Evolutionary conservation across 2,888 invertebrate species (phyloP).

Genomic region (Argyresthia albistria): DNA sequence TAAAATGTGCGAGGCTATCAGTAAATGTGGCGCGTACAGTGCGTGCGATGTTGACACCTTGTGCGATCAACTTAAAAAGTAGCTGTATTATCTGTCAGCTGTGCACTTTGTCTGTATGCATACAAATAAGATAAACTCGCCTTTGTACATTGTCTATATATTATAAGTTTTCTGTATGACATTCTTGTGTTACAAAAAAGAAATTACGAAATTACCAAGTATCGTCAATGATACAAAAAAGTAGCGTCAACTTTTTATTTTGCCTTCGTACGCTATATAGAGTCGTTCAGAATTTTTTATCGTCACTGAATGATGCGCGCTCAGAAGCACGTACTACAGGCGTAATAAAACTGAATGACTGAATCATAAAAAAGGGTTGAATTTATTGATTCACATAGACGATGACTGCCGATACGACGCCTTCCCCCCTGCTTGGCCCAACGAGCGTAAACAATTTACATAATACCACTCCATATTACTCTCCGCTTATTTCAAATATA

Average conservation of each 20-base stretch:
- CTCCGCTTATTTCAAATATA: slow-evolving; percentile 15
- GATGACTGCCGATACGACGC: slow-evolving; percentile 15
- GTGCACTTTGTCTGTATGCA: too few relatives aligned
- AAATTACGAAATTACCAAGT: too few relatives aligned
- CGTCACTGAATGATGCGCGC: slow-evolving; percentile 54
- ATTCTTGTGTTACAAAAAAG: too few relatives aligned
- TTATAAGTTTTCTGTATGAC: too few relatives aligned
- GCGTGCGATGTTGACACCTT: too few relatives aligned
- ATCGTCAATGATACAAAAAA: slow-evolving; percentile 20
- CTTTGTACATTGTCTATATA: too few relatives aligned
- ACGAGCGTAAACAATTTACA: slow-evolving; percentile 44
- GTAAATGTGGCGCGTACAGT: too few relatives aligned
- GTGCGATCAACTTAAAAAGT: too few relatives aligned
- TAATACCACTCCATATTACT: slow-evolving; percentile 52
- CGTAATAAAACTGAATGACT: slow-evolving; percentile 60
- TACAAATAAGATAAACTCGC: too few relatives aligned
- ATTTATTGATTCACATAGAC: slow-evolving; percentile 65
- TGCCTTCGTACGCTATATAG: slow-evolving; percentile 37
- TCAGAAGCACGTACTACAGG: slow-evolving; percentile 51
- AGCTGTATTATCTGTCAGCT: too few relatives aligned
- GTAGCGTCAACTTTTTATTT: slow-evolving; percentile 35
- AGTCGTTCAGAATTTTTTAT: slow-evolving; percentile 53
- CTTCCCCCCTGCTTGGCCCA: neutral
- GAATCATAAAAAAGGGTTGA: slow-evolving; percentile 66
- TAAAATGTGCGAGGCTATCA: too few relatives aligned